Base-by-base conservation (phyloP, 2,797 vertebrate species). In the Aphelocoma californica region DNA sequence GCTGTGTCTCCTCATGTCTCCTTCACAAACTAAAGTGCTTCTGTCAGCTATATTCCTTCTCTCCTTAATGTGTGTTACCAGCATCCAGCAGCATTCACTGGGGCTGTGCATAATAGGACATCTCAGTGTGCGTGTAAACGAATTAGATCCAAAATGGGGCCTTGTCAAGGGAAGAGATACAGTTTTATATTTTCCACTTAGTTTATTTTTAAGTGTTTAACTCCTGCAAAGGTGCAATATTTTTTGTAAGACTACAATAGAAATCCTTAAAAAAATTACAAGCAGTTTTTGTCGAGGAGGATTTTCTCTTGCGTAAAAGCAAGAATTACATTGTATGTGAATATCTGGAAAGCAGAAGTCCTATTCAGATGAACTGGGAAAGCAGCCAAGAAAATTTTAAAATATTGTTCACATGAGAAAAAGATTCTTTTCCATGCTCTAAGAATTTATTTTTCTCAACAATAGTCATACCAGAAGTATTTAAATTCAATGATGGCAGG, bases 141-240 rank as follows among this genome's bases (percentile, higher is more conserved):
- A n/a, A 77, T 89, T 80, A 60, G 38, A 28, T 32, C 34, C 67
- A 36, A 94, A 64, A 74, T 51, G 62, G 58, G 74, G n/a, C 19
- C 26, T 65, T 70, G 36, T 78, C 32, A 81, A 84, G 47, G 72
- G 73, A 93, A 91, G 79, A 92, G 60, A 81, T 47, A 18, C 48
- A 82, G 58, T 95, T 96, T 88, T 90, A 66, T 90, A 74, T 92
- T 94, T 95, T 72, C 62, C 57, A 64, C 50, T 90, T 72, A 47
- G 18, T 91, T 93, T 95, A 85, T 88, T 87, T 89, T 38, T n/a
- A 85, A 90, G 69, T 86, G n/a, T 89, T 80, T 80, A 84, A 75
- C 24, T 92, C 48, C 40, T 89, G 81, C 66, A 70, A 56, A 40
- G 17, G 7, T 81, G 40, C 18, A 70, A 3, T 94, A 32, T 40